Conservation (phyloP, 2,888 invertebrate genomes). For the Drosophila cyrtoloma region DNA sequence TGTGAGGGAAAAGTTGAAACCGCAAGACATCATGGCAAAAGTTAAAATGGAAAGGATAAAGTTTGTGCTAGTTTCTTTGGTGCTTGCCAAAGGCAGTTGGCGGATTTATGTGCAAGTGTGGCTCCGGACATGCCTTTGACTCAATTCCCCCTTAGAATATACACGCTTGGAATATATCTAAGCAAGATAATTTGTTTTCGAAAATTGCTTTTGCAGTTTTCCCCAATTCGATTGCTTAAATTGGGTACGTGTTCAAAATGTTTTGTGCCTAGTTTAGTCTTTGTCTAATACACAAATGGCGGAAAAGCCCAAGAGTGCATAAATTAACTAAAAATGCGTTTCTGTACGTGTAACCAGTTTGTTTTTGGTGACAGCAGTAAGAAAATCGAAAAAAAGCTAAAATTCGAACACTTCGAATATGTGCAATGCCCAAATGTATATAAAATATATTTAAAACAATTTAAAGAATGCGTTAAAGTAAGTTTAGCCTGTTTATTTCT, state of each 20-base stretch:
- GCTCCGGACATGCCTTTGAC: slow-evolving; percentile 20
- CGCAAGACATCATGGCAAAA: slow-evolving; percentile 57
- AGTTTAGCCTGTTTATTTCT: background rate
- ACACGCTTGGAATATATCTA: slow-evolving; percentile 24
- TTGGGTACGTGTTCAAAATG: slow-evolving; percentile 3
- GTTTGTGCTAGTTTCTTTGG: slow-evolving; percentile 25
- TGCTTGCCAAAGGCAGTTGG: slow-evolving; percentile 30
- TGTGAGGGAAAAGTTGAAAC: slow-evolving; percentile 10
- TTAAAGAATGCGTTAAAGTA: background rate
- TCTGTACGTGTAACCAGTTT: background rate
- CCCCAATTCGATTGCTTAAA: slow-evolving; percentile 25
- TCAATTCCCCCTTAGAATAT: slow-evolving; percentile 16
- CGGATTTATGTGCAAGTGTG: slow-evolving; percentile 37
- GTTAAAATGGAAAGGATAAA: slow-evolving; percentile 55
- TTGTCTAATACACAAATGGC: background rate
- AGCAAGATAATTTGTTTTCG: slow-evolving; percentile 48
- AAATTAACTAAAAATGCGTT: background rate
- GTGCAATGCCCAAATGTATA: accelerated
- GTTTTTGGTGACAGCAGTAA: background rate
- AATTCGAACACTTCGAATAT: background rate
- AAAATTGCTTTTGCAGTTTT: slow-evolving; percentile 35
- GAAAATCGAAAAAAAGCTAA: background rate
- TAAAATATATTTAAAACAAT: background rate
- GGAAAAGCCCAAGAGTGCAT: background rate
- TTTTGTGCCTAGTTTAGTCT: background rate